Base-by-base conservation (phyloP, 2,113 vertebrate species). In the Megaceryle torquata region DNA sequence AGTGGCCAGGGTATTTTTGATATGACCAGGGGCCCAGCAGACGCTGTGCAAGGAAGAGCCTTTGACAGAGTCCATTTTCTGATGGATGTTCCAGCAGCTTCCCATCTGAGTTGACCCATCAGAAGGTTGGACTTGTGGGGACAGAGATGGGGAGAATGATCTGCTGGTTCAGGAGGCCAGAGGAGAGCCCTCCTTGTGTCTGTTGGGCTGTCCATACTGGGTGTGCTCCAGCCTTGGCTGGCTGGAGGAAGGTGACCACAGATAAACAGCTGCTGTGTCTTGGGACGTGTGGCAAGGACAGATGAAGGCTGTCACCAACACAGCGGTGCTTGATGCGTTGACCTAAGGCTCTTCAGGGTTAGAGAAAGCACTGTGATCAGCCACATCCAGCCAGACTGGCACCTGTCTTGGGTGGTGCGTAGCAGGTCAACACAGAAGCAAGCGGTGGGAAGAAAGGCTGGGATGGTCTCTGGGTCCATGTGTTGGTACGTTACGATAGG, bases 41-140 rank as follows among this genome's bases (percentile, higher is more conserved):
- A 51, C 67, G 15, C 31, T 9, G 17, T 26, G 22, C 53, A 54
- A 24, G 26, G 18, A 8, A 61, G 70, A 72, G 9, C 29, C 4
- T 28, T 70, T 60, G n/a, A 35, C n/a, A 57, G 69, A 48, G 63
- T 63, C 37, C 7, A 1, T 89, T 37, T 82, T 18, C 15, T 56
- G 54, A 8, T 43, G 76, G 33, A 15, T 0, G 0, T 69, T 64
- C 20, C 17, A 31, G 9, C 19, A 39, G 3, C 15, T 74, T 75
- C 16, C 39, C 13, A 2, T 59, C 46, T 33, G 43, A 44, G 20
- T 3, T 71, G 75, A 46, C 29, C 44, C 33, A 9, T 51, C 22
- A 1, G 0, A 1, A 26, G 0, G 0, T 2, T 92, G 60, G 50
- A 4, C 82, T 24, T 11, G 11, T 9, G 56, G 70, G 25, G 44